Evolutionary conservation across 2,113 vertebrate genomes (phyloP).

Genomic region (Leptobrachium ailaonicum): DNA sequence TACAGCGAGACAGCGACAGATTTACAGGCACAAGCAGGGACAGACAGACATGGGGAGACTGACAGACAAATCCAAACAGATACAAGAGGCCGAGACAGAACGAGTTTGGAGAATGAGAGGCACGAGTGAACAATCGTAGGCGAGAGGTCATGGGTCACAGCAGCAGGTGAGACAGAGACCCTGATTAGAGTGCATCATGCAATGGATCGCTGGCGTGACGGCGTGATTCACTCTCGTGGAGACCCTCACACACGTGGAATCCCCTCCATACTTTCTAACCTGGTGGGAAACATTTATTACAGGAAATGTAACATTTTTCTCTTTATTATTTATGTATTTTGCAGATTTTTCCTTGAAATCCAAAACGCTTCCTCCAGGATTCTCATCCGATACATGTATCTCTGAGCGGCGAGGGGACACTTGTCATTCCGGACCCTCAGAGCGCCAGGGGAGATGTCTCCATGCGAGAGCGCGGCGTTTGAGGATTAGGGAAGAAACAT

Average conservation of each 20-base stretch:
- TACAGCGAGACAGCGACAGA: not conserved
- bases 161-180: not conserved
- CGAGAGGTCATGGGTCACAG: no score
- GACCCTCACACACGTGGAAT: no score
- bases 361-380: not conserved
- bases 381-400: constrained; percentile 8
- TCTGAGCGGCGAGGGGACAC: not conserved
- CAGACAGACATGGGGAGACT: no score
- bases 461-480: constrained; percentile 10
- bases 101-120: constrained; percentile 7
- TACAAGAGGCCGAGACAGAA: not conserved
- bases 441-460: constrained; percentile 9
- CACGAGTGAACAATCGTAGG: not conserved
- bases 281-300: no score
- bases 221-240: no score
- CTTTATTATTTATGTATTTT: no score
- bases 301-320: no score
- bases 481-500: constrained; percentile 41
- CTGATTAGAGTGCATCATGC: no score
- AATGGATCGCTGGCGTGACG: no score
- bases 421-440: not conserved
- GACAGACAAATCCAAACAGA: no score
- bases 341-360: not conserved
- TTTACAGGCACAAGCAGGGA: no score
- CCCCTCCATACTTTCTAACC: no score